Conservation (phyloP, 2,888 invertebrate species). For the Napeogenes inachia region DNA sequence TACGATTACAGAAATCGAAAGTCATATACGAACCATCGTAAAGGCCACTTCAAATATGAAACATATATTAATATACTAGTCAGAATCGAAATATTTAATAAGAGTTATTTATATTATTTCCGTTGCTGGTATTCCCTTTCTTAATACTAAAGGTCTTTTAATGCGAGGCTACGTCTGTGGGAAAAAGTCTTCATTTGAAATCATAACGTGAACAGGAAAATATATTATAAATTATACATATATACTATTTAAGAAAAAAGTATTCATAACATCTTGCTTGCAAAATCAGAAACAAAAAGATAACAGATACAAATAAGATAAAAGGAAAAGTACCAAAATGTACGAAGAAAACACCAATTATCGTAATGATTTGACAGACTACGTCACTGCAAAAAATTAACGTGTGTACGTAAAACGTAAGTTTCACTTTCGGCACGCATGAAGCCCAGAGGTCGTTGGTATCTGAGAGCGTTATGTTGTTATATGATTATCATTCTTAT, state of each 20-base stretch:
- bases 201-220: too few relatives aligned
- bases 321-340: too few relatives aligned
- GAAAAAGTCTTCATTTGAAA: too few relatives aligned
- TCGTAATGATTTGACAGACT: slow-evolving; percentile 7
- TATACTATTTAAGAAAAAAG: too few relatives aligned
- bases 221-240: too few relatives aligned
- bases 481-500: slow-evolving; percentile 14
- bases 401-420: slow-evolving; percentile 22
- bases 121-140: not conserved
- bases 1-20: slow-evolving; percentile 8
- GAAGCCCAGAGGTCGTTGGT: slow-evolving; percentile 41
- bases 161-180: too few relatives aligned
- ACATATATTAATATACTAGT: not conserved
- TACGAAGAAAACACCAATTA: not conserved
- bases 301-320: too few relatives aligned
- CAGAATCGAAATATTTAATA: not conserved
- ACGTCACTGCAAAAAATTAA: slow-evolving; percentile 26
- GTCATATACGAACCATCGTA: slow-evolving; percentile 7
- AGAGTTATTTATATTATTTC: not conserved
- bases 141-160: too few relatives aligned
- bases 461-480: slow-evolving; percentile 13
- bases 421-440: slow-evolving; percentile 52
- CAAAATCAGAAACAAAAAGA: too few relatives aligned
- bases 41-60: not conserved
- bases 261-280: too few relatives aligned